These are phyloP conservation scores for Drosophila kokeensis DNA, from an alignment of 2,888 invertebrate species.

Conservation along the genomic window DNA sequence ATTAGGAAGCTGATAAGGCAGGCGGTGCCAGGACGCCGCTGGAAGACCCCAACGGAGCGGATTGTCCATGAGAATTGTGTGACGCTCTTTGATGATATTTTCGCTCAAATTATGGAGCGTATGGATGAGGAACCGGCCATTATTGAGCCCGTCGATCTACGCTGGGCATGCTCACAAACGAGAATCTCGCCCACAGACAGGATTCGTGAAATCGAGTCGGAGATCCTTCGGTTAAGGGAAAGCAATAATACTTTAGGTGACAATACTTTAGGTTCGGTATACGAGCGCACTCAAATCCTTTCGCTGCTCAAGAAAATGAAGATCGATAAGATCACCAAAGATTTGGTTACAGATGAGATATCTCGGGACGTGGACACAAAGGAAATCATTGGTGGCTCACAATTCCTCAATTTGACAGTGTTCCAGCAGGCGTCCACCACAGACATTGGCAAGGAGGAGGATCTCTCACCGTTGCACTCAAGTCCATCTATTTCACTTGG, in stretches of 20 bases:
- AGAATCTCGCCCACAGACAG: conserved; percentile 10
- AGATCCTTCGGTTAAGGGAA: not conserved
- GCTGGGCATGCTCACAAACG: not conserved
- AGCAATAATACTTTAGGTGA: too few relatives aligned
- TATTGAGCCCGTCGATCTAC: conserved; percentile 20
- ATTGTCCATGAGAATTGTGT: conserved; percentile 64
- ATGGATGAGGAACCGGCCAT: not conserved
- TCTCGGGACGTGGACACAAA: not conserved
- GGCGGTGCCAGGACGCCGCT: conserved; percentile 77
- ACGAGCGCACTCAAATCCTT: conserved; percentile 11
- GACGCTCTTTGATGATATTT: conserved; percentile 71
- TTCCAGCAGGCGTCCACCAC: not conserved
- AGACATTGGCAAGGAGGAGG: conserved; percentile 34
- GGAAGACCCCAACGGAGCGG: conserved; percentile 71
- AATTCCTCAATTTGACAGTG: conserved; percentile 16
- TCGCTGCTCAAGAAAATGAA: conserved; percentile 46
- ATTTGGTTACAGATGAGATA: conserved; percentile 13
- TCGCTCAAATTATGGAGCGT: conserved; percentile 33
- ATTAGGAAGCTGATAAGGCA: conserved; percentile 77
- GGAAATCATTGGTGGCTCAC: not conserved
- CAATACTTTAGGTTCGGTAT: not conserved
- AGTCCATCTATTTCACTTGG: conserved; percentile 7
- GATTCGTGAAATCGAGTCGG: conserved; percentile 2
- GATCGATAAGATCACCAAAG: conserved; percentile 40
- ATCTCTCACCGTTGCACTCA: conserved; percentile 25